Conservation (phyloP, 1,140 invertebrate species). For the Magallana gigas region DNA sequence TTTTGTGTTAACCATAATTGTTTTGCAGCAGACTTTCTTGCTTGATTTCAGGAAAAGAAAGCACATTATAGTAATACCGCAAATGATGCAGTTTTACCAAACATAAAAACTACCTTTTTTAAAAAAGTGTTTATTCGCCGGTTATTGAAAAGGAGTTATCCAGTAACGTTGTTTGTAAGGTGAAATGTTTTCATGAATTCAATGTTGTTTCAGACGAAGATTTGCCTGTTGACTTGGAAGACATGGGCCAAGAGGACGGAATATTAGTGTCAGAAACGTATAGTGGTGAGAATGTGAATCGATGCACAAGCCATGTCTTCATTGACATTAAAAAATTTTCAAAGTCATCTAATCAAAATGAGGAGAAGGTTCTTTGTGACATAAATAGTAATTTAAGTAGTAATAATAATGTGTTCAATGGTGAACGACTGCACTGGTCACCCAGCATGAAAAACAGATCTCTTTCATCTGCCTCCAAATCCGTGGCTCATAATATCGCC, state of each 20-base stretch:
- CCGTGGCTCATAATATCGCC: conserved; percentile 68
- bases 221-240: neutral
- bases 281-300: conserved; percentile 13
- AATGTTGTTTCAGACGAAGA: neutral
- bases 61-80: too few species aligned
- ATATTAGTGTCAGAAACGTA: conserved; percentile 48
- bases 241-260: neutral
- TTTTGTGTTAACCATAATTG: too few species aligned
- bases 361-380: conserved; percentile 47
- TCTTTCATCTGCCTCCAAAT: conserved; percentile 69
- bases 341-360: conserved; percentile 39
- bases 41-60: too few species aligned
- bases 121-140: too few species aligned
- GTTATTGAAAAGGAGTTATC: too few species aligned
- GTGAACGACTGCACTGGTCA: conserved; percentile 40
- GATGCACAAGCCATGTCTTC: conserved; percentile 39
- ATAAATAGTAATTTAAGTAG: conserved; percentile 39
- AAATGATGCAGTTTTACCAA: too few species aligned
- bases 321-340: conserved; percentile 38
- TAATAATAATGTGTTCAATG: conserved; percentile 15
- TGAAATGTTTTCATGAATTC: neutral
- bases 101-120: too few species aligned
- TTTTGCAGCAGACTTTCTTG: too few species aligned
- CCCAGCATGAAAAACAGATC: conserved; percentile 54
- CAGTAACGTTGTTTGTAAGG: too few species aligned